Evolutionary conservation across 2,888 invertebrate species (phyloP), one percentile per base, ranked within the genome.

Genomic region (Argyresthia albistria): DNA sequence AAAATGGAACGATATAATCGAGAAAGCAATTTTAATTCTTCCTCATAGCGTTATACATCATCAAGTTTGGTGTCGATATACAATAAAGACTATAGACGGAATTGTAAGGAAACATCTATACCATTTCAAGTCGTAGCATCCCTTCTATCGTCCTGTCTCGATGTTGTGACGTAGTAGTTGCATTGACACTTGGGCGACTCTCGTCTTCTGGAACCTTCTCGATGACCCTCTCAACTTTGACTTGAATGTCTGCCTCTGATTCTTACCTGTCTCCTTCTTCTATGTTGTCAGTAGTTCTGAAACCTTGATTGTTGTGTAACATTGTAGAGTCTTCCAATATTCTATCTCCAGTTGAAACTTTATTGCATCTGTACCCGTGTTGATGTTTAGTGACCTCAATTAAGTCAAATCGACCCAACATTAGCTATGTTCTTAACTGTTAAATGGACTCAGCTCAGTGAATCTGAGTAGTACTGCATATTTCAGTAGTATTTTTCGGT

Each of bases 141-240:
- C 72, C 80, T 39, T 46, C 53, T 82, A 80, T 80, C 80, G 73
- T 75, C 73, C 70, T 76, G 69, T 67, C 73, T 84, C 76, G 82
- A 80, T 87, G 86, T 87, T 87, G 87, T 87, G 78, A 73, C 79
- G 86, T 86, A 81, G 84, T 86, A 86, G 86, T 70, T 81, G 80
- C 83, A 84, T 84, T 76, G 82, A 80, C 80, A 25, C 75, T 76
- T 69, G 73, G 78, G 77, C 78, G 70, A 69, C 69, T 70, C 71
- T 68, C 71, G 76, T 81, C 80, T 76, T 81, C 80, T 76, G 10
- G 8, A 9, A 37, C 25, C 49, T 35, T 39, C 43, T 49, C 43
- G 49, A 53, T n/a, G 15, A 6, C 2, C 43, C n/a, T 78, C 77
- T 69, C 71, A 71, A 70, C 62, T 69, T 78, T 72, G 73, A 76